Percentiles rank a stretch among this genome's conserved stretches.
Evolutionary conservation across 1,140 invertebrate genomes (phyloP).

Genomic region (Aphis craccivora): DNA sequence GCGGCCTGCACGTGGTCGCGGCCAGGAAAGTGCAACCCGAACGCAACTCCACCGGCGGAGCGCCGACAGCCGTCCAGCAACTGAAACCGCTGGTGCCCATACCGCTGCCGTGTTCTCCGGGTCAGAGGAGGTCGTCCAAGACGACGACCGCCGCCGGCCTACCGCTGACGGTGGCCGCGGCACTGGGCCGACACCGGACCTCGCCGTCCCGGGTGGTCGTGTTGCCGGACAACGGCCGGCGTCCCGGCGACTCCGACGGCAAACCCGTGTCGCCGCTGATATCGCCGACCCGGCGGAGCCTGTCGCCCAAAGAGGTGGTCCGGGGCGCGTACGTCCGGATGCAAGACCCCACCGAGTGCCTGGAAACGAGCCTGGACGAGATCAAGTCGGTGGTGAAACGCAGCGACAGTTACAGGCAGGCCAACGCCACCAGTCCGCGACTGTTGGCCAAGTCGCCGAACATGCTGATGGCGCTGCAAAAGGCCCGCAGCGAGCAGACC

Average conservation of each 20-base stretch:
- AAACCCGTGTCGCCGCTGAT: conserved; percentile 52
- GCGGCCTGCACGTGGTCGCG: not conserved
- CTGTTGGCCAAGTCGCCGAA: conserved; percentile 59
- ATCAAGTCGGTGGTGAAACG: conserved; percentile 71
- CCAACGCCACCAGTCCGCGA: conserved; percentile 67
- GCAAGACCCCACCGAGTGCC: conserved; percentile 60
- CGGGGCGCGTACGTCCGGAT: conserved; percentile 62
- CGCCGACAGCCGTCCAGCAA: not conserved
- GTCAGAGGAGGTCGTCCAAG: not conserved
- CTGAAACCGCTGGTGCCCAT: conserved; percentile 47
- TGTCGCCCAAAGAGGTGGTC: conserved; percentile 54
- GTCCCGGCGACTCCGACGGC: not conserved
- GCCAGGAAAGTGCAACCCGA: not conserved
- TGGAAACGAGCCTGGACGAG: conserved; percentile 59
- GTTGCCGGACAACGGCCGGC: conserved; percentile 4
- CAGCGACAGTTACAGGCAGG: conserved; percentile 85
- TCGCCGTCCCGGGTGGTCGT: not conserved
- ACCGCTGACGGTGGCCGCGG: not conserved
- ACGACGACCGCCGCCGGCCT: not conserved
- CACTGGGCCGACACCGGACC: not conserved
- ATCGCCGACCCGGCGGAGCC: conserved; percentile 51
- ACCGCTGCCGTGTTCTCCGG: conserved; percentile 20
- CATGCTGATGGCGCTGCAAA: conserved; percentile 60
- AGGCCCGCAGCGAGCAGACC: conserved; percentile 59
- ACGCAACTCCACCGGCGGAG: not conserved